Evolutionary conservation across 2,797 vertebrate genomes (phyloP), one percentile per base, ranked within the genome.

Genomic region (Spea hammondii): DNA sequence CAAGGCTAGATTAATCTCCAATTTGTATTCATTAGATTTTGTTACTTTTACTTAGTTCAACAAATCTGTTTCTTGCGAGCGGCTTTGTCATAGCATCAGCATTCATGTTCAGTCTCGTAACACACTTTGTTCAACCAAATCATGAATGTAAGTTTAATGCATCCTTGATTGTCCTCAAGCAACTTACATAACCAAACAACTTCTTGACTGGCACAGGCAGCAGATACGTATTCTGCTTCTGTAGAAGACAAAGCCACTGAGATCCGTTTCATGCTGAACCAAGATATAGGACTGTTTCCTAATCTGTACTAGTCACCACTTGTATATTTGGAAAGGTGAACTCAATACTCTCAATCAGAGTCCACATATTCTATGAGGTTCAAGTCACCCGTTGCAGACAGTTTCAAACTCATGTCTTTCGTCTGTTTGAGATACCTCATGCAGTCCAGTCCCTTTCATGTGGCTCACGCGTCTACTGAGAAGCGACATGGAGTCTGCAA

Each of bases 401-500:
- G 17, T 6, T 32, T 65, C 45, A 65, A 32, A 65, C 12, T 5
- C 11, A 44, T 44, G 17, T 44, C 17, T 65, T 5, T 7, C 17
- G 17, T 65, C 8, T 65, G 4, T 11, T 65, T 44, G 4, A 44
- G 6, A 65, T 65, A 65, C 45, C 6, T 5, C 17, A 65, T 57
- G 6, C 11, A 4, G 3, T 57, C 55, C 55, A 57, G 55, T 57
- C 3, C 55, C 59, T 62, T 62, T 62, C n/a, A 62, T 6, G 59
- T 17, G 59, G 59, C 59, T 62, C 59, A 62, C 4, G 47, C 50
- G 10, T 53, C 66, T 68, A 50, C 66, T 50, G 66, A 69, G 46
- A 48, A 68, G 6, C 9, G 47, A 9, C 47, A 69, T 69, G 47
- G 66, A 17, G n/a, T 47, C 66, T 69, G 5, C 9, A 9, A 69